Evolutionary conservation across 2,113 vertebrate genomes (phyloP), one percentile per base, ranked within the genome.

Genomic region (Scatophagus argus): DNA sequence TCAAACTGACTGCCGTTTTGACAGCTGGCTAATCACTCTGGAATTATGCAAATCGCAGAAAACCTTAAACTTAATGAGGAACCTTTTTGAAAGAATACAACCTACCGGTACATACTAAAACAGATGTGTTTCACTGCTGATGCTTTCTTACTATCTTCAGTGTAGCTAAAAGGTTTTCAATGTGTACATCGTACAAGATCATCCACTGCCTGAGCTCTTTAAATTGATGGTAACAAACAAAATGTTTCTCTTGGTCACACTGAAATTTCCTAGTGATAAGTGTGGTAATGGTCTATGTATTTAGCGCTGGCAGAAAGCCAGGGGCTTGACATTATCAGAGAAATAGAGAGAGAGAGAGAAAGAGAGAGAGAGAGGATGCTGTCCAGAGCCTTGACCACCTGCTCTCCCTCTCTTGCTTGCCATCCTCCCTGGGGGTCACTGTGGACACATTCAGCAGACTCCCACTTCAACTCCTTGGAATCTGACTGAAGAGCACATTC

Each of bases 231-330:
- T 67, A 77, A 70, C 51, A 54, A 66, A 82, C 25, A 38, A 9
- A 0, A 29, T 29, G 67, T 78, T 54, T 74, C 52, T 74, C 25
- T 38, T 74, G 43, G 70, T 65, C 70, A 73, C 41, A 52, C 8
- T 56, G 21, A 62, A 65, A 70, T 65, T 41, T 63, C 31, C 62
- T 34, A 11, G 21, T 64, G 63, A 72, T 75, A 77, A 62, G 73
- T 55, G 36, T 60, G 16, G 34, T 75, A 84, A 81, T 71, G 31
- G 43, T 82, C 64, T 46, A 31, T 60, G 34, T 56, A 72, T 87
- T 87, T 77, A 71, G 52, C 69, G 38, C 55, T 89, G 90, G 90
- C 88, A 63, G 70, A 32, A 27, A 76, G 88, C 91, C 91, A 81
- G 49, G 31, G 12, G 77, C 67, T 79, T 92, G 88, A 87, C 84